These are phyloP conservation scores for Drosophila nigrodunni DNA, from an alignment of 1,140 invertebrate genomes.

Conservation along the genomic window DNA sequence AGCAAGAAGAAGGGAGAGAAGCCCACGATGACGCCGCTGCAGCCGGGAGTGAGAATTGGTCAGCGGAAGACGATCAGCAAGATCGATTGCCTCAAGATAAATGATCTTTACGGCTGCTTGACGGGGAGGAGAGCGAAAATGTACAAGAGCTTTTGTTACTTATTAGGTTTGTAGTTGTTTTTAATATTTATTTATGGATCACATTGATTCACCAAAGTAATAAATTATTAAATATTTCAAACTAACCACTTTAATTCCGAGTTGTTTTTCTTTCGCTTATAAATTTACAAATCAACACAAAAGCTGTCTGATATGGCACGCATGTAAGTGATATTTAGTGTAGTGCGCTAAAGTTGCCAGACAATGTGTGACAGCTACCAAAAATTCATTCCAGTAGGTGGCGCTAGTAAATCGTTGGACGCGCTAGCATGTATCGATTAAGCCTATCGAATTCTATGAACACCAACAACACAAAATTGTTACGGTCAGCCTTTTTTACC, in stretches of 20 bases:
- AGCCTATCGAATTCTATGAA: no score
- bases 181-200: slow-evolving; percentile 59
- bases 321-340: no score
- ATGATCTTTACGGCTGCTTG: slow-evolving; percentile 89
- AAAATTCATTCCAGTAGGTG: no score
- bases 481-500: no score
- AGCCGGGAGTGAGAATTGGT: slow-evolving; percentile 85
- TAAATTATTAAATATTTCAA: slow-evolving; percentile 39
- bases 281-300: no score
- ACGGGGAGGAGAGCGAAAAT: slow-evolving; percentile 85
- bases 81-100: slow-evolving; percentile 90
- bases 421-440: no score
- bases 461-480: no score
- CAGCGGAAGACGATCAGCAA: slow-evolving; percentile 88
- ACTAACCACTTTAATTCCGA: neutral
- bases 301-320: no score
- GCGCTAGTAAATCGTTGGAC: no score
- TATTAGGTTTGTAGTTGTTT: slow-evolving; percentile 85
- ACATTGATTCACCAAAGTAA: slow-evolving; percentile 77
- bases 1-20: slow-evolving; percentile 80
- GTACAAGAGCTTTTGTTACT: slow-evolving; percentile 88
- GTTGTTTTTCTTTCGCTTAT: no score
- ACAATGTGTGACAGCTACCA: no score
- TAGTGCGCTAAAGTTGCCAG: no score
- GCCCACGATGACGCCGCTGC: slow-evolving; percentile 87